Evolutionary conservation across 1,140 invertebrate species (phyloP).

Genomic region (Copidosoma floridanum): DNA sequence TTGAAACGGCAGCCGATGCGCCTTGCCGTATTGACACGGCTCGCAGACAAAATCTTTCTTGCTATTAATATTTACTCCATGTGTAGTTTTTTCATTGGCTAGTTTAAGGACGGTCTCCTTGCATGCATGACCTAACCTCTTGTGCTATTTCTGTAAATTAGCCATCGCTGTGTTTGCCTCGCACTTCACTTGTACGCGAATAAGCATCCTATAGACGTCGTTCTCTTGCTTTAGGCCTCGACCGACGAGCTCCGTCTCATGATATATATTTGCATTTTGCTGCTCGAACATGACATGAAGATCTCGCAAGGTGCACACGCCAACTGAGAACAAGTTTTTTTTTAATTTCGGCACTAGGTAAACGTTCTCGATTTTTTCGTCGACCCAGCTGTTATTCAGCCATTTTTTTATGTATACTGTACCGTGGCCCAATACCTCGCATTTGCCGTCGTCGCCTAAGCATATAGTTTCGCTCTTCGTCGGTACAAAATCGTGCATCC

Average conservation of each 20-base stretch:
- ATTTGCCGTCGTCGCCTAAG: background rate
- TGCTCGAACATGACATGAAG: background rate
- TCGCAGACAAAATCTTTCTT: too few relatives aligned
- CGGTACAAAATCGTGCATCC: slow-evolving; percentile 1
- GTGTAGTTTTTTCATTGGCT: too few relatives aligned
- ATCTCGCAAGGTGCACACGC: background rate
- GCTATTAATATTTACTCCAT: too few relatives aligned
- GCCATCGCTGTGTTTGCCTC: slow-evolving; percentile 7
- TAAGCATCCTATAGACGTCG: too few relatives aligned
- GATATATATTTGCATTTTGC: background rate
- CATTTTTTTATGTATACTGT: background rate
- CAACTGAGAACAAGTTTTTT: slow-evolving; percentile 24
- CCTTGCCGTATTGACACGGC: too few relatives aligned
- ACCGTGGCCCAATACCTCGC: background rate
- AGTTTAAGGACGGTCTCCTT: background rate
- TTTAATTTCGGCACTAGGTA: background rate
- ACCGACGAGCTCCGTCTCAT: background rate
- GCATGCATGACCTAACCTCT: slow-evolving; percentile 14
- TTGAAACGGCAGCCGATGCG: too few relatives aligned
- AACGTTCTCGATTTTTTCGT: slow-evolving; percentile 11
- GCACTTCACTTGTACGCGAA: background rate
- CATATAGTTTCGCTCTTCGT: background rate
- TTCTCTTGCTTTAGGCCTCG: slow-evolving; percentile 1
- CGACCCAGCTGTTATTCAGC: background rate
- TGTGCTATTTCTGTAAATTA: slow-evolving; percentile 1